These are phyloP conservation scores for Oostethus manadensis DNA, from an alignment of 2,113 vertebrate species.

Conservation along the genomic window DNA sequence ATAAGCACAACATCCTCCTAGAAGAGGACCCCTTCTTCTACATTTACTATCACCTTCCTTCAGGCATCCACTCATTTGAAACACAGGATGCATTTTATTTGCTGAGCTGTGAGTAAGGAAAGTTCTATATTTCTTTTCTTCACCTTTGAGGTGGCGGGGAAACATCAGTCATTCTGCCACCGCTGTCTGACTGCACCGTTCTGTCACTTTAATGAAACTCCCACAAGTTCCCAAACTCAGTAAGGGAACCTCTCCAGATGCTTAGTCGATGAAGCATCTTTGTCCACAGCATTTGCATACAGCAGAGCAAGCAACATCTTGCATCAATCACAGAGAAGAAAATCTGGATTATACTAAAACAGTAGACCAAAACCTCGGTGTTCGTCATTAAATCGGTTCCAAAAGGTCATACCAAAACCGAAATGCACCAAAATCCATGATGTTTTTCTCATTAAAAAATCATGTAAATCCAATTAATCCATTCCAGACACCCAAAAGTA, in stretches of 20 bases:
- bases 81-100: conserved; percentile 5
- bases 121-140: conserved; percentile 38
- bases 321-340: neutral
- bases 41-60: conserved; percentile 48
- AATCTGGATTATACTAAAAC: neutral
- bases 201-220: conserved; percentile 65
- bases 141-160: conserved; percentile 27
- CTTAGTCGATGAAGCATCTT: conserved; percentile 48
- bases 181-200: conserved; percentile 45
- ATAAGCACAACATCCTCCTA: conserved; percentile 50
- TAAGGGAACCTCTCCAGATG: conserved; percentile 50
- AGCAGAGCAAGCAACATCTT: neutral
- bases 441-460: no score
- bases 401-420: no score
- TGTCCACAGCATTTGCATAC: conserved; percentile 26
- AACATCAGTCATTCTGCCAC: conserved; percentile 56
- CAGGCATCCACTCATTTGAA: neutral
- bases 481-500: no score
- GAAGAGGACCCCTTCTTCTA: conserved; percentile 24
- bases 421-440: no score
- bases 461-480: no score
- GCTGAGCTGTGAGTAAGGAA: conserved; percentile 27
- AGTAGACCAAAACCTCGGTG: no score
- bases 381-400: no score
- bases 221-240: conserved; percentile 11